Evolutionary conservation across 2,797 vertebrate genomes (phyloP).

Genomic region (Oceanodroma leucorhoa): DNA sequence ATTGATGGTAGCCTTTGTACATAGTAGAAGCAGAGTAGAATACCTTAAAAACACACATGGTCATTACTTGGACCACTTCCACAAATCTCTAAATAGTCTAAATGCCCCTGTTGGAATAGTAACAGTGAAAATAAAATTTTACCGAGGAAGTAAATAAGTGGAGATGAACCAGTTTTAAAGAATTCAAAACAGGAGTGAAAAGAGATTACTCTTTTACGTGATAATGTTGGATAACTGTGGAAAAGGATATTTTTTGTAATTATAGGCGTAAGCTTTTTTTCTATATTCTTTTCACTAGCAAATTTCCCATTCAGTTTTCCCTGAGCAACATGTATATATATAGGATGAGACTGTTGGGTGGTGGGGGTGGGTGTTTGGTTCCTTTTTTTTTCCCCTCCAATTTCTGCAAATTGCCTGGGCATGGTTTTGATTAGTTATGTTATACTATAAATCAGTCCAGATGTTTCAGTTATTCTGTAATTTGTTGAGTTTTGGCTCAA

Average conservation of each 20-base stretch:
- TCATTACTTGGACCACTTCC: not conserved
- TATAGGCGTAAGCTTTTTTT: not conserved
- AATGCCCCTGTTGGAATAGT: not conserved
- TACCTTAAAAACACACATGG: not conserved
- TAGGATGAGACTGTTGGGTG: conserved; percentile 21
- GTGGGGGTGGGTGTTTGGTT: not conserved
- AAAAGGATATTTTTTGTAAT: not conserved
- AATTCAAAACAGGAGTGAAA: conserved; percentile 31
- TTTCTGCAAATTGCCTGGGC: conserved; percentile 73
- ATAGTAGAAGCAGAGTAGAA: not conserved
- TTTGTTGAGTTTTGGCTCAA: conserved; percentile 78
- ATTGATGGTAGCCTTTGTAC: not conserved
- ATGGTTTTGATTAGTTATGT: conserved; percentile 79
- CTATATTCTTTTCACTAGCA: not conserved
- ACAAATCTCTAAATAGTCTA: not conserved
- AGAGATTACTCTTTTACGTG: conserved; percentile 8
- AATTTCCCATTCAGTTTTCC: conserved; percentile 1
- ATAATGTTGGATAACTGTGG: conserved; percentile 19
- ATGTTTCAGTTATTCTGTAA: conserved; percentile 79
- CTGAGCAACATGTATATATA: not conserved
- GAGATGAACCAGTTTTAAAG: conserved; percentile 22
- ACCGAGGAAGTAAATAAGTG: not conserved
- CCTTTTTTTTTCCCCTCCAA: conserved; percentile 25
- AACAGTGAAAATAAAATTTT: not conserved
- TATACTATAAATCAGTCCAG: conserved; percentile 78